These are phyloP conservation scores for Eristalis tenax DNA, from an alignment of 2,888 invertebrate genomes.

Conservation along the genomic window DNA sequence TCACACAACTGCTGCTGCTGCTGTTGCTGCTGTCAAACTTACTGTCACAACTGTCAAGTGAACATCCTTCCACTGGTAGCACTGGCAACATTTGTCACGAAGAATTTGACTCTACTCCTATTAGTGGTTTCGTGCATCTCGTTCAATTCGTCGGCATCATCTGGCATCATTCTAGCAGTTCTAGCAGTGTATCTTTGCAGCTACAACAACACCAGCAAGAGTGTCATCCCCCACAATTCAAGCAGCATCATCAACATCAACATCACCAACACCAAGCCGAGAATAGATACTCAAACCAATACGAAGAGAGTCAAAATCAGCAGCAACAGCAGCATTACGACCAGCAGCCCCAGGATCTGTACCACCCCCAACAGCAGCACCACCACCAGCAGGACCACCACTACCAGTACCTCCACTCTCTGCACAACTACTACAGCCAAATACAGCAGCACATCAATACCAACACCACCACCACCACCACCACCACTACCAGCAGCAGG, in stretches of 20 bases:
- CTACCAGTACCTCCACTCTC: slow-evolving; percentile 47
- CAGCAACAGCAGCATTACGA: neutral
- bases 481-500: neutral
- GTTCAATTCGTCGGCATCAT: slow-evolving; percentile 28
- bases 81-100: slow-evolving; percentile 33
- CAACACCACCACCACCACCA: neutral
- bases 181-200: slow-evolving; percentile 62
- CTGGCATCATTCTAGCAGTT: slow-evolving; percentile 65
- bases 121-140: slow-evolving; percentile 33
- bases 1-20: slow-evolving; percentile 31
- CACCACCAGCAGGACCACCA: slow-evolving; percentile 47
- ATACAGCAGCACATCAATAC: neutral
- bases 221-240: neutral
- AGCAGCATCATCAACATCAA: slow-evolving; percentile 5
- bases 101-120: slow-evolving; percentile 5
- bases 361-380: slow-evolving; percentile 70
- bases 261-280: neutral
- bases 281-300: neutral
- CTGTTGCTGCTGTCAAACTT: slow-evolving; percentile 59
- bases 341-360: slow-evolving; percentile 1
- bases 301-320: neutral
- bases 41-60: slow-evolving; percentile 40
- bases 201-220: slow-evolving; percentile 22
- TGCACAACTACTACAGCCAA: slow-evolving; percentile 10
- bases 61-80: slow-evolving; percentile 61